These are phyloP conservation scores for Pseudanteris insignis DNA, from an alignment of 2,888 invertebrate genomes.

Conservation along the genomic window DNA sequence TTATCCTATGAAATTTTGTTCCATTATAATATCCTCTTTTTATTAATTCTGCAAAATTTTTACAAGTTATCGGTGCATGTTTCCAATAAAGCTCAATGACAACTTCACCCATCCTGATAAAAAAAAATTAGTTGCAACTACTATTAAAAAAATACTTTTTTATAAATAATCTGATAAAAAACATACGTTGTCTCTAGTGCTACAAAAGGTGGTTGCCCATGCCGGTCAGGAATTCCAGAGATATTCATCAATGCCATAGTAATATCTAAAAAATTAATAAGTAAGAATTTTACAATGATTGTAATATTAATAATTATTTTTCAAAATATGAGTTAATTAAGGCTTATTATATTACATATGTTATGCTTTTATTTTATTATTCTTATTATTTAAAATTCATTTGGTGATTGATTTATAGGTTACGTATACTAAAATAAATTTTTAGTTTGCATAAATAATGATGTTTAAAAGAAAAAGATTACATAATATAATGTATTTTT, in stretches of 20 bases:
- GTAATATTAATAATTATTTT: too few relatives aligned
- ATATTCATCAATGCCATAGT: constrained; percentile 68
- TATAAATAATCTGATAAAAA: too few relatives aligned
- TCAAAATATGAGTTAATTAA: too few relatives aligned
- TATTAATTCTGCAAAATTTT: constrained; percentile 95
- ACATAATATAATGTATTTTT: too few relatives aligned
- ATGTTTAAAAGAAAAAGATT: too few relatives aligned
- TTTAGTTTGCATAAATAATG: too few relatives aligned
- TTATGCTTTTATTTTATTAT: too few relatives aligned
- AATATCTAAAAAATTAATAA: not conserved
- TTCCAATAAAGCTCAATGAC: constrained; percentile 97
- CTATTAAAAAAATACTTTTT: not conserved
- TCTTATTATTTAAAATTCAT: too few relatives aligned
- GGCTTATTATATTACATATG: too few relatives aligned
- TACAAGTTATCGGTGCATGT: constrained; percentile 95
- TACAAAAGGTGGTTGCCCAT: constrained; percentile 88
- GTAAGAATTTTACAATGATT: too few relatives aligned
- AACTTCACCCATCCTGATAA: constrained; percentile 87
- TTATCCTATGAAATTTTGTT: constrained; percentile 95
- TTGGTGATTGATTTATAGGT: too few relatives aligned
- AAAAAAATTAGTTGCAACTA: not conserved
- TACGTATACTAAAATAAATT: too few relatives aligned
- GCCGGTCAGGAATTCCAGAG: constrained; percentile 83
- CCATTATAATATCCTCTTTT: constrained; percentile 95
- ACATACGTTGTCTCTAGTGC: constrained; percentile 84